Conservation (phyloP, 2,797 vertebrate genomes). For the Australoheros facetus region DNA sequence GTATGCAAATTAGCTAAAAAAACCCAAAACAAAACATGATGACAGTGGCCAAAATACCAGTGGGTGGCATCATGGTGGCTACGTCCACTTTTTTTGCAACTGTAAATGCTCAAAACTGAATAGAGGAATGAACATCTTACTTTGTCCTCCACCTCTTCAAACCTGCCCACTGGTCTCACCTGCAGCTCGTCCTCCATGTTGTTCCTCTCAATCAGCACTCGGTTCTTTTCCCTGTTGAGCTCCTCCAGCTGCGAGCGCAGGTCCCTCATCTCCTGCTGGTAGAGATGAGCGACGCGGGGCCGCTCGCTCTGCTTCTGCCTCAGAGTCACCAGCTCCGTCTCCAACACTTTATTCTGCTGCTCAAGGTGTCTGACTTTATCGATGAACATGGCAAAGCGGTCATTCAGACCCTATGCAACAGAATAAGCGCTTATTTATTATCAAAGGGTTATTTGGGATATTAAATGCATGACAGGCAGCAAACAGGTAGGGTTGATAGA, state of each 20-base stretch:
- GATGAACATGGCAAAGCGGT: slow-evolving; percentile 93
- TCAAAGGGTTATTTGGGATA: neutral
- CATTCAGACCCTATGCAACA: slow-evolving; percentile 83
- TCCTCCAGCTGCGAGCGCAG: slow-evolving; percentile 88
- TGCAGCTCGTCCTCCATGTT: slow-evolving; percentile 87
- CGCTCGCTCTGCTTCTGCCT: slow-evolving; percentile 87
- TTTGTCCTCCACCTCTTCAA: neutral
- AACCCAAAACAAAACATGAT: too few species aligned
- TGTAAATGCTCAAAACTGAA: neutral
- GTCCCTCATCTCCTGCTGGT: slow-evolving; percentile 89
- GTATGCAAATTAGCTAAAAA: too few species aligned
- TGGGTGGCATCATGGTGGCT: neutral
- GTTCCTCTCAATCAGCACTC: slow-evolving; percentile 84
- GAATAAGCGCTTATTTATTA: neutral
- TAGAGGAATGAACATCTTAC: neutral
- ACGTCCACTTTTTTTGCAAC: neutral
- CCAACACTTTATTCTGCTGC: slow-evolving; percentile 90
- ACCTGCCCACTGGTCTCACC: slow-evolving; percentile 15
- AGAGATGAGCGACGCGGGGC: slow-evolving; percentile 85
- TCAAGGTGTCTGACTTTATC: slow-evolving; percentile 91
- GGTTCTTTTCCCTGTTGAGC: slow-evolving; percentile 84
- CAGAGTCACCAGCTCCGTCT: slow-evolving; percentile 86
- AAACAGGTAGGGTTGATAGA: neutral
- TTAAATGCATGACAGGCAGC: neutral
- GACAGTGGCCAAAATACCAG: too few species aligned